phyloP scores from a whole-genome alignment of 2,888 invertebrate species.

The Xylota sylvarum region DNA sequence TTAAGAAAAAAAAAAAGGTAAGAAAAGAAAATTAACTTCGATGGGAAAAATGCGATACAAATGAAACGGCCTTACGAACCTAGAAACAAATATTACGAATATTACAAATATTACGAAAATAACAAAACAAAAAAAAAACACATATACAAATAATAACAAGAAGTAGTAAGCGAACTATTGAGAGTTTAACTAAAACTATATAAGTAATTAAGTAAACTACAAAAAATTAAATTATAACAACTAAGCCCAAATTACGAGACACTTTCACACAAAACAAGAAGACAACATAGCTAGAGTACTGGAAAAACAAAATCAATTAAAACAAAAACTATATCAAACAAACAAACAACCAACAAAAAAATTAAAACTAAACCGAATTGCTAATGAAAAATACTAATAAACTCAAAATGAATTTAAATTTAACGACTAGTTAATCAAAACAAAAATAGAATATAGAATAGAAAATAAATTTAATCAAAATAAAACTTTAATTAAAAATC shows the following conservation, averaged over 20 bases:
- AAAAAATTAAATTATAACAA: slow-evolving; percentile 31
- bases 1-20: background rate
- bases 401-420: slow-evolving; percentile 32
- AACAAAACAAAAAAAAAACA: slow-evolving; percentile 43
- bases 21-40: slow-evolving; percentile 45
- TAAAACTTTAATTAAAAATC: slow-evolving; percentile 13
- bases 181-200: slow-evolving; percentile 56
- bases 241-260: slow-evolving; percentile 54
- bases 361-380: slow-evolving; percentile 23
- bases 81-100: slow-evolving; percentile 80
- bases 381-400: slow-evolving; percentile 42
- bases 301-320: slow-evolving; percentile 53
- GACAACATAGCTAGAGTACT: slow-evolving; percentile 47
- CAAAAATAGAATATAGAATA: slow-evolving; percentile 22
- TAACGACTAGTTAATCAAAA: slow-evolving; percentile 6
- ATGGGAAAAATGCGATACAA: slow-evolving; percentile 76
- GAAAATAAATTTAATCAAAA: slow-evolving; percentile 29
- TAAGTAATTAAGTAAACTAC: slow-evolving; percentile 69
- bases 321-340: slow-evolving; percentile 41
- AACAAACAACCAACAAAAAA: slow-evolving; percentile 39
- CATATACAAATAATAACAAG: slow-evolving; percentile 27
- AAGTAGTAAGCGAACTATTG: slow-evolving; percentile 54
- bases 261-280: slow-evolving; percentile 64
- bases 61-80: slow-evolving; percentile 78
- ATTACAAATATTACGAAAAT: slow-evolving; percentile 74